These are phyloP conservation scores for Monarcha castaneiventris DNA, from an alignment of 2,113 vertebrate species.

Conservation along the genomic window DNA sequence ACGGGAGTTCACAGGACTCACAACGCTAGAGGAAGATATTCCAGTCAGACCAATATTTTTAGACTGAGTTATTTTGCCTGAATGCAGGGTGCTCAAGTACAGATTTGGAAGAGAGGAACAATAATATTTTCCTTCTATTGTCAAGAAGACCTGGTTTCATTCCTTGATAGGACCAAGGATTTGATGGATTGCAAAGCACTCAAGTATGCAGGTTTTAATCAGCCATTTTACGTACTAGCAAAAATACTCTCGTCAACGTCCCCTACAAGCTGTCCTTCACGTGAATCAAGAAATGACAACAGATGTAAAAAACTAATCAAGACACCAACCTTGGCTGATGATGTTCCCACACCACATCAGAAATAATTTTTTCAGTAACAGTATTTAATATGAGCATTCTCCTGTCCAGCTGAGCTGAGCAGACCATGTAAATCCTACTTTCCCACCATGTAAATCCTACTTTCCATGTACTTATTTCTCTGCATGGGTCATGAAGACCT, in stretches of 20 bases:
- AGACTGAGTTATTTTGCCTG: background rate
- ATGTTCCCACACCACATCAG: background rate
- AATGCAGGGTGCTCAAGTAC: background rate
- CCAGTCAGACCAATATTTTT: background rate
- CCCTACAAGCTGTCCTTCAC: background rate
- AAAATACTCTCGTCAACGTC: background rate
- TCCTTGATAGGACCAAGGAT: background rate
- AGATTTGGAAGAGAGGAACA: background rate
- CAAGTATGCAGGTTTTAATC: background rate
- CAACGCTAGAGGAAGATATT: background rate
- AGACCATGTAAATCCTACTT: background rate
- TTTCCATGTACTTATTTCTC: background rate
- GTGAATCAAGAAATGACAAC: background rate
- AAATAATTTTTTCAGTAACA: background rate
- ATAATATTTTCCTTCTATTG: background rate
- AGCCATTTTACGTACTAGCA: background rate
- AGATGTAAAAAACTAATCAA: background rate
- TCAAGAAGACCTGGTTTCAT: background rate
- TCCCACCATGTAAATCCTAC: background rate
- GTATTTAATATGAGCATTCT: background rate
- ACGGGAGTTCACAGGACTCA: background rate
- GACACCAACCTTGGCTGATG: background rate
- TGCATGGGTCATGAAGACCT: background rate
- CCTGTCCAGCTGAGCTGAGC: background rate
- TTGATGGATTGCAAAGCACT: background rate